Evolutionary conservation across 1,140 invertebrate genomes (phyloP), one percentile per base, ranked within the genome.

Genomic region (Sycophaga agraensis): DNA sequence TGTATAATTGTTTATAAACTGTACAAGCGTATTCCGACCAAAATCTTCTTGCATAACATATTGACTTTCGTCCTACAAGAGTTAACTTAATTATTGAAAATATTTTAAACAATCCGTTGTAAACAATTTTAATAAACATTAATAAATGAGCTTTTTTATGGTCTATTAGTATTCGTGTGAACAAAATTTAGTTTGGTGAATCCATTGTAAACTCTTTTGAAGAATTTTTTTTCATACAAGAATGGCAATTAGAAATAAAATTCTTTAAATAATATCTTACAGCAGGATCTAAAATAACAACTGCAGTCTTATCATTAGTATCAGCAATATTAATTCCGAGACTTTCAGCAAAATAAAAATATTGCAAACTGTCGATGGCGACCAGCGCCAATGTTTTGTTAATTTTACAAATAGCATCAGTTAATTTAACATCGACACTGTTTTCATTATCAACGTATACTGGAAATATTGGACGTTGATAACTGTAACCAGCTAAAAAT

Each of bases 261-360:
- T n/a, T n/a, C n/a, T n/a, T n/a, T n/a, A 26, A 7, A 4, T 19
- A 40, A 42, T 28, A 42, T 19, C 49, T 28, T 82, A 91, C 90
- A 79, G 85, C 81, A 70, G 85, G 83, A 77, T 92, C 87, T 54
- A 92, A 73, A 66, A 92, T 90, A 22, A 91, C 82, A 49, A 85
- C 86, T 39, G 85, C 84, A 46, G 89, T 89, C 73, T 85, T 87
- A 68, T 90, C 84, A 43, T 78, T 81, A 31, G 73, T 79, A 28
- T 79, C 83, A 12, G 75, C 71, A n/a, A 89, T 74, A 72, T 90
- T 84, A 19, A 90, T 82, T 1, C 90, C 90, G 24, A 94, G 80
- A 24, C 83, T 83, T 70, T 91, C 85, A 7, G 89, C 87, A 74
- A 91, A 91, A 68, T 89, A 84, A 61, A 84, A 84, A 70, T 88